Evolutionary conservation across 1,140 invertebrate genomes (phyloP), one percentile per base, ranked within the genome.

Genomic region (Vanessa tameamea): DNA sequence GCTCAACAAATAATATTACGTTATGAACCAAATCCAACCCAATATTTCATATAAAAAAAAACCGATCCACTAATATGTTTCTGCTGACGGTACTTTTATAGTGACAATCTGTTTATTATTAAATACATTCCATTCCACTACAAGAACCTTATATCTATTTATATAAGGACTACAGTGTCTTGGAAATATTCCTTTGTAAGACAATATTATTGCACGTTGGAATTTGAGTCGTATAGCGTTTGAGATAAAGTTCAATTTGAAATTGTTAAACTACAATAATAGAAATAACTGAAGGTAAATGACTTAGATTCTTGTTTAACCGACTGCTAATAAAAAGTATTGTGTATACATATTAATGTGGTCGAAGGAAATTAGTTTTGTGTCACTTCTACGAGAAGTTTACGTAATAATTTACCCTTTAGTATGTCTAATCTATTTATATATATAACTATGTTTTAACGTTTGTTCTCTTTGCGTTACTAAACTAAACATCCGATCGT

Each of bases 91-190:
- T 73, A 73, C 57, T 14, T 15, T 9, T n/a, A 64, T 67, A 68
- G 72, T 73, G 72, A 73, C 72, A 73, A 73, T 73, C 72, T 73
- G 72, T 73, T 68, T 68, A 73, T 68, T 73, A 73, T 73, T 68
- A 73, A 73, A 73, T 68, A 73, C 47, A 68, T 68, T 51, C 72
- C 72, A 68, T 73, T 61, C 64, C 47, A 15, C 14, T 64, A 51
- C 50, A 68, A 47, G 47, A 53, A 47, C 65, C 72, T 63, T 73
- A 73, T 61, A 31, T 20, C 64, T 67, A 59, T 63, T 9, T 15
- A 37, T 31, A 73, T 73, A 73, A 68, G 55, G 47, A 26, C 57
- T 47, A 23, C 43, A 68, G 68, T 68, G 23, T 73, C 26, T 47
- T 23, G 55, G 23, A 59, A 66, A 64, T 37, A 50, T 72, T 66